Conservation (phyloP, 2,113 vertebrate genomes). For the Barbus barbus region DNA sequence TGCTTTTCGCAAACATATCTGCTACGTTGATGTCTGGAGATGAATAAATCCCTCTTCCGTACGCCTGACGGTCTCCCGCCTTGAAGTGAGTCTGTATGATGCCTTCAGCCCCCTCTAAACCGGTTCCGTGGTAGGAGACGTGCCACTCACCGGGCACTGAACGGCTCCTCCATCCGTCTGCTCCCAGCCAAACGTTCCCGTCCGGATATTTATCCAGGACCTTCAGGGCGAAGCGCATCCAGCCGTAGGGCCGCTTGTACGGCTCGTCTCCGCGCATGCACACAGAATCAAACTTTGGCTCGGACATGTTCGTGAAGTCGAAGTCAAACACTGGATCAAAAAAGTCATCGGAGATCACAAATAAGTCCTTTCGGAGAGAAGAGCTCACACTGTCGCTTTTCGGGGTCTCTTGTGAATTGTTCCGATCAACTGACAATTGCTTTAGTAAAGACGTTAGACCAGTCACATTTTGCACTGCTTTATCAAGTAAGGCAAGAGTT, state of each 20-base stretch:
- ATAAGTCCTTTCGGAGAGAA: not conserved
- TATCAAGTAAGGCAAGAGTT: not conserved
- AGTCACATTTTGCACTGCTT: constrained; percentile 7
- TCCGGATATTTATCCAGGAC: constrained; percentile 37
- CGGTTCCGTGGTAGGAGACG: constrained; percentile 51
- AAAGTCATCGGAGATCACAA: constrained; percentile 33
- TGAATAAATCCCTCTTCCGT: constrained; percentile 39
- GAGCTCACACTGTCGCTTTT: too few species aligned
- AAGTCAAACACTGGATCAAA: constrained; percentile 31
- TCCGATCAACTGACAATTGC: not conserved
- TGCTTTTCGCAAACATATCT: not conserved
- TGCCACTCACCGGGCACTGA: constrained; percentile 41
- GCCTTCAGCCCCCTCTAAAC: not conserved
- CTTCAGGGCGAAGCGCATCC: constrained; percentile 45
- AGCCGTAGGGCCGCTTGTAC: constrained; percentile 41
- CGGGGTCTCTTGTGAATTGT: not conserved
- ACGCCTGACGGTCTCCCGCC: not conserved
- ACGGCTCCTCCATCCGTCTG: not conserved
- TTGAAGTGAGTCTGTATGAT: not conserved
- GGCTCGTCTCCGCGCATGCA: constrained; percentile 40
- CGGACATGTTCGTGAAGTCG: constrained; percentile 38
- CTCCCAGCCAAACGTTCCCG: constrained; percentile 43
- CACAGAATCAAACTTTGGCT: not conserved
- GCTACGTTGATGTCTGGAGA: constrained; percentile 30
- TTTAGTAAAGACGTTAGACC: constrained; percentile 14